Evolutionary conservation across 2,888 invertebrate species (phyloP).

Genomic region (Eulithis testata): DNA sequence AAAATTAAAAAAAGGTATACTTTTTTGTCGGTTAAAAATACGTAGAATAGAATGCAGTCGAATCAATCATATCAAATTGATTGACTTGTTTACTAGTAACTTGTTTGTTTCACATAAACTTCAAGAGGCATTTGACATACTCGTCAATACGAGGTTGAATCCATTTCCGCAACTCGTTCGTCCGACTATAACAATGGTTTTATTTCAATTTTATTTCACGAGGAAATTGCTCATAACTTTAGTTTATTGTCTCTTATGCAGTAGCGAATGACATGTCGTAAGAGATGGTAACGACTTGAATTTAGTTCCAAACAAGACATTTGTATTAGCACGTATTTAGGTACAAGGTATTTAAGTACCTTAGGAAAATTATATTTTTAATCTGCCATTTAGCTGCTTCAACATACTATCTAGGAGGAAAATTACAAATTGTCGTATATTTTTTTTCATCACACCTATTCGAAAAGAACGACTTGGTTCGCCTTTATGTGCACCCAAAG

Average conservation of each 20-base stretch:
- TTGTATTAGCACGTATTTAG: too few species aligned
- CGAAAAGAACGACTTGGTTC: too few species aligned
- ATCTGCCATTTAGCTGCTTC: too few species aligned
- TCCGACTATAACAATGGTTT: constrained; percentile 41
- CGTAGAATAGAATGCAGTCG: not conserved
- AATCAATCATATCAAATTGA: not conserved
- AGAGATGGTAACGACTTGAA: constrained; percentile 6
- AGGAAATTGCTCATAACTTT: constrained; percentile 40
- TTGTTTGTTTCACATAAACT: constrained; percentile 7
- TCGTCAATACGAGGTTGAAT: constrained; percentile 29
- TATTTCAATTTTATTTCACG: constrained; percentile 43
- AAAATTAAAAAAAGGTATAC: too few species aligned
- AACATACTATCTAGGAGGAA: too few species aligned
- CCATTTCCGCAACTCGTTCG: constrained; percentile 42
- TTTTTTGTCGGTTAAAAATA: too few species aligned
- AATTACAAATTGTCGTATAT: too few species aligned
- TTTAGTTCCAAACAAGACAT: not conserved
- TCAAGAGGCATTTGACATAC: constrained; percentile 17
- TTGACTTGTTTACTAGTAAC: not conserved
- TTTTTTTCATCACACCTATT: too few species aligned
- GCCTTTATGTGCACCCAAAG: too few species aligned
- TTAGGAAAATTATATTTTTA: too few species aligned
- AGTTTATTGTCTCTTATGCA: constrained; percentile 41
- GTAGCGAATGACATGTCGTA: constrained; percentile 28
- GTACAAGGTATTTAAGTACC: too few species aligned